Evolutionary conservation across 2,888 invertebrate genomes (phyloP), one percentile per base, ranked within the genome.

Genomic region (Amphipyra berbera): DNA sequence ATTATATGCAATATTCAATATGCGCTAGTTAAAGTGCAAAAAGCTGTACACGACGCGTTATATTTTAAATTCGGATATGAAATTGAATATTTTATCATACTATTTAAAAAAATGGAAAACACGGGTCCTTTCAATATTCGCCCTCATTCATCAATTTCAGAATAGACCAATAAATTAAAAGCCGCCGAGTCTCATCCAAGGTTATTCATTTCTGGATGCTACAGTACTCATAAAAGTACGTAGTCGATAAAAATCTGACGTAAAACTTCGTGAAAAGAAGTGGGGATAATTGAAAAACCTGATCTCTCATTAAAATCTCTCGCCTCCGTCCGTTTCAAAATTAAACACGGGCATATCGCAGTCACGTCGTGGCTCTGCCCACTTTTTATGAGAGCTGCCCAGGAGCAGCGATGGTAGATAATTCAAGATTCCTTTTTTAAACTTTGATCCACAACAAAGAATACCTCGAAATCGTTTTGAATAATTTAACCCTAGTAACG

Each of bases 241-340:
- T 68, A 59, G 82, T 73, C 83, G 83, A 88, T 88, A 87, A 88
- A 88, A 89, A 87, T 84, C 85, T 84, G 84, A 82, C 85, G 84
- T 87, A 84, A 87, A 90, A 90, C 82, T 90, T 86, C 75, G 83
- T 80, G 81, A 85, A 90, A 88, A 90, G 90, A 90, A 89, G 88
- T 88, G 84, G 84, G 88, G 89, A 91, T 93, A 93, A 94, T 93
- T 94, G 93, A 93, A 94, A 94, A 94, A 88, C 88, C 91, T 89
- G 92, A 94, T 94, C 93, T 93, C 90, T 93, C 93, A 93, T 94
- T 94, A 94, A 93, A 93, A 93, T 93, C 94, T 92, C 88, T 88
- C 89, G 88, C 84, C 86, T 86, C 82, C 89, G 88, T 89, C 90
- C 91, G 89, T 88, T 92, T 88, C 84, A 86, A 85, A 90, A 92